Conservation (phyloP, 1,140 invertebrate species). For the Drosophila quadrilineata region DNA sequence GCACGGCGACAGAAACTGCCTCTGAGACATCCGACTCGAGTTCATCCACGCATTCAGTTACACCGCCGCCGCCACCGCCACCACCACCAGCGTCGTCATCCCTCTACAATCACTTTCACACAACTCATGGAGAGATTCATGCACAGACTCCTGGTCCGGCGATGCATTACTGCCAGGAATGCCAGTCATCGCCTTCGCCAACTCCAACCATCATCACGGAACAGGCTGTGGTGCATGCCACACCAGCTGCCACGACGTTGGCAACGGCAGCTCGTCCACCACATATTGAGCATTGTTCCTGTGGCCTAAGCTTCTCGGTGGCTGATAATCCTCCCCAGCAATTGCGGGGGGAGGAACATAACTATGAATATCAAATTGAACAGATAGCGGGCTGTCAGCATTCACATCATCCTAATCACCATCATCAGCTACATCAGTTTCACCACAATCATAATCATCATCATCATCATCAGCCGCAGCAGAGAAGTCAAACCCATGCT, state of each 20-base stretch:
- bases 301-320: constrained; percentile 67
- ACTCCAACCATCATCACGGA: constrained; percentile 70
- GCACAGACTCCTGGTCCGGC: constrained; percentile 5
- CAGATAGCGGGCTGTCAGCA: too few species aligned
- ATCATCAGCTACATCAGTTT: constrained; percentile 49
- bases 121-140: neutral
- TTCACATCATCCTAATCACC: constrained; percentile 24
- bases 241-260: constrained; percentile 18
- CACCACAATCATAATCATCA: constrained; percentile 30
- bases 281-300: constrained; percentile 74
- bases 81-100: constrained; percentile 17
- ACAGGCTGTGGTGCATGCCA: constrained; percentile 69
- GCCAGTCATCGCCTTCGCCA: constrained; percentile 62
- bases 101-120: constrained; percentile 33
- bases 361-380: constrained; percentile 27
- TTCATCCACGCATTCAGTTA: constrained; percentile 45
- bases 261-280: constrained; percentile 22
- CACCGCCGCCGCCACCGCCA: constrained; percentile 48
- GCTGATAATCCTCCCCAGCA: too few species aligned
- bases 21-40: constrained; percentile 55
- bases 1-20: constrained; percentile 41
- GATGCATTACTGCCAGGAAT: constrained; percentile 64
- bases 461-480: neutral
- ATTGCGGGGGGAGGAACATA: constrained; percentile 17
- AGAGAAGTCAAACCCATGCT: too few species aligned